Evolutionary conservation across 2,113 vertebrate genomes (phyloP), one percentile per base, ranked within the genome.

Genomic region (Bungarus multicinctus): DNA sequence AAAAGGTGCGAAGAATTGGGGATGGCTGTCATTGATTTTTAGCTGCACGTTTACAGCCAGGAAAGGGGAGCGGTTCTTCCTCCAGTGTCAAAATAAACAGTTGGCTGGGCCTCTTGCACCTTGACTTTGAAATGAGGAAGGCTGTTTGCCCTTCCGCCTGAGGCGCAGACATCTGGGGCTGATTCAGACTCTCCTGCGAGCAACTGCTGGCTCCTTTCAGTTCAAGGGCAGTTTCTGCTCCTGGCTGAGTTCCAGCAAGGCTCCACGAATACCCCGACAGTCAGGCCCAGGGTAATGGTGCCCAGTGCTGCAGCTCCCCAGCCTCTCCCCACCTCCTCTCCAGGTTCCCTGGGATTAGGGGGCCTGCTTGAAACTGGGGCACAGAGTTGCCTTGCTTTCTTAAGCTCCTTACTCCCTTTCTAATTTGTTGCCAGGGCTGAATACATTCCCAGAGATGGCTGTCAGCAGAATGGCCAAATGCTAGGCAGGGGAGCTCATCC

Each of bases 401-500:
- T 94, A 94, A 94, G 93, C 93, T 89, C 88, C 90, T 94, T 94
- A 94, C 90, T 86, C 91, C 45, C 54, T 47, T 91, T 89, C 93
- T 89, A 86, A 92, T 92, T 87, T 94, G 90, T 87, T 89, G 90
- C 27, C 47, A 30, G 87, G 85, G 43, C 64, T 60, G 90, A 91
- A 93, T 93, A 91, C 90, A 91, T 93, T 91, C 91, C 89, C 55
- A 20, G 90, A 47, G 90, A n/a, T 89, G 93, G 64, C 90, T 87
- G 91, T 91, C 90, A 64, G 52, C 45, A 45, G 74, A 88, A 91
- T 64, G 85, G 90, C 60, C 81, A 91, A 91, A 85, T 93, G 87
- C 54, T 64, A 86, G 87, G 90, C 90, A 30, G 64, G 60, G 52
- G 60, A n/a, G 20, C 27, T 6, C 22, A 27, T 43, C 54, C 64